These are phyloP conservation scores for Petrophora chlorosata DNA, from an alignment of 2,888 invertebrate species.

Conservation along the genomic window DNA sequence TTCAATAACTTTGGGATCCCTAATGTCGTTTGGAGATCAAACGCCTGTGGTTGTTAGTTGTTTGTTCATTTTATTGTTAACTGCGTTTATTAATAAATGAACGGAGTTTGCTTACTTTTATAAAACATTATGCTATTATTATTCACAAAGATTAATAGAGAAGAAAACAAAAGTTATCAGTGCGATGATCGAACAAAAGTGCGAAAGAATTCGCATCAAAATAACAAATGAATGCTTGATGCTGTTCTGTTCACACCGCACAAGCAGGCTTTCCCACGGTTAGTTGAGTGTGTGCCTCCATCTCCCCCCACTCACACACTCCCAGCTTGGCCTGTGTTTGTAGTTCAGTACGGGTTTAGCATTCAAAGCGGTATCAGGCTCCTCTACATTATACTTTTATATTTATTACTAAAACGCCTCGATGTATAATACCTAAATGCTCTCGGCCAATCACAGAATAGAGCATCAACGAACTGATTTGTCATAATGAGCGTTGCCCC, in stretches of 20 bases:
- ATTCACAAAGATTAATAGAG: slow-evolving; percentile 10
- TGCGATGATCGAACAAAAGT: slow-evolving; percentile 36
- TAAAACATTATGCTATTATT: slow-evolving; percentile 6
- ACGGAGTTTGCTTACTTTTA: slow-evolving; percentile 14
- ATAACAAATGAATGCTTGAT: slow-evolving; percentile 65
- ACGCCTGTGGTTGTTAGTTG: slow-evolving; percentile 13
- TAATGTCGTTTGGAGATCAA: slow-evolving; percentile 31
- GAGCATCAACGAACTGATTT: slow-evolving; percentile 11
- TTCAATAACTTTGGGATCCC: slow-evolving; percentile 37
- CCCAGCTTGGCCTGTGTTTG: slow-evolving; percentile 65
- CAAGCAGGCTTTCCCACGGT: slow-evolving; percentile 77
- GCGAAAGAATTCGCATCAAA: slow-evolving; percentile 64
- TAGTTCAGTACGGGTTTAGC: slow-evolving; percentile 78
- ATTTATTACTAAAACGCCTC: slow-evolving; percentile 76
- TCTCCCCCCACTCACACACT: slow-evolving; percentile 49
- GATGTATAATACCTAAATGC: slow-evolving; percentile 48
- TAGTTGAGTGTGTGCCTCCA: slow-evolving; percentile 55
- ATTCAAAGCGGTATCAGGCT: slow-evolving; percentile 77
- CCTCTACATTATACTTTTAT: slow-evolving; percentile 77
- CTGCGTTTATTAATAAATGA: slow-evolving; percentile 9
- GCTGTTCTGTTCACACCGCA: slow-evolving; percentile 64
- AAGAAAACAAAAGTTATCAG: slow-evolving; percentile 31
- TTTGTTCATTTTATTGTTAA: slow-evolving; percentile 10
- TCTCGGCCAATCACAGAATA: slow-evolving; percentile 20
- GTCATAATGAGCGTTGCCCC: slow-evolving; percentile 4